Evolutionary conservation across 2,113 vertebrate genomes (phyloP).

Genomic region (Mixornis gularis): DNA sequence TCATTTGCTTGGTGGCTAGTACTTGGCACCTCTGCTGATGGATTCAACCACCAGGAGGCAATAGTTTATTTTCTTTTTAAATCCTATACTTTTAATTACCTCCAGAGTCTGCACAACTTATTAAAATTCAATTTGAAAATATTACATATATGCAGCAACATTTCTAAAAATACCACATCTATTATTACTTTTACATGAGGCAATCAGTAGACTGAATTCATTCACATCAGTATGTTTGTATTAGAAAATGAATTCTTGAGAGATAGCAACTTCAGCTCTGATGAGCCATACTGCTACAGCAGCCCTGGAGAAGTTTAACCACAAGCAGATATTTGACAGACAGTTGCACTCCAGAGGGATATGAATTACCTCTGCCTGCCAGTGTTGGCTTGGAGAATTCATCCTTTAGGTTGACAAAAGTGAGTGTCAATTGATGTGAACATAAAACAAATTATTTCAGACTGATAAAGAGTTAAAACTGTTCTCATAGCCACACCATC

Average conservation of each 20-base stretch:
- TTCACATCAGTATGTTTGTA: neutral
- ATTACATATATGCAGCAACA: neutral
- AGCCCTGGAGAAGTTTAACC: neutral
- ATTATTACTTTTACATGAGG: neutral
- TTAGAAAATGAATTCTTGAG: neutral
- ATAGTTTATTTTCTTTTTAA: neutral
- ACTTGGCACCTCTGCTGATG: neutral
- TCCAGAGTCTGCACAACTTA: neutral
- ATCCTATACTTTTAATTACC: neutral
- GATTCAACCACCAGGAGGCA: constrained; percentile 59
- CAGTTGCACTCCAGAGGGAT: neutral
- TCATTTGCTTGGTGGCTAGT: neutral
- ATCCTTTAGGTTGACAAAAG: neutral
- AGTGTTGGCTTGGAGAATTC: neutral
- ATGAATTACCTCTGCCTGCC: neutral
- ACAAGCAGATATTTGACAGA: neutral
- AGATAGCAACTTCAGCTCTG: neutral
- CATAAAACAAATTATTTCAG: neutral
- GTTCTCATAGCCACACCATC: neutral
- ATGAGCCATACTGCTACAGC: neutral
- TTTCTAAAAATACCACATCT: neutral
- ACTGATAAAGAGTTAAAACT: neutral
- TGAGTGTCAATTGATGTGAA: neutral
- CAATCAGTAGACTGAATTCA: neutral
- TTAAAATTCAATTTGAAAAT: neutral